Evolutionary conservation across 2,888 invertebrate species (phyloP), one percentile per base, ranked within the genome.

Genomic region (Entomobrya multifasciata): DNA sequence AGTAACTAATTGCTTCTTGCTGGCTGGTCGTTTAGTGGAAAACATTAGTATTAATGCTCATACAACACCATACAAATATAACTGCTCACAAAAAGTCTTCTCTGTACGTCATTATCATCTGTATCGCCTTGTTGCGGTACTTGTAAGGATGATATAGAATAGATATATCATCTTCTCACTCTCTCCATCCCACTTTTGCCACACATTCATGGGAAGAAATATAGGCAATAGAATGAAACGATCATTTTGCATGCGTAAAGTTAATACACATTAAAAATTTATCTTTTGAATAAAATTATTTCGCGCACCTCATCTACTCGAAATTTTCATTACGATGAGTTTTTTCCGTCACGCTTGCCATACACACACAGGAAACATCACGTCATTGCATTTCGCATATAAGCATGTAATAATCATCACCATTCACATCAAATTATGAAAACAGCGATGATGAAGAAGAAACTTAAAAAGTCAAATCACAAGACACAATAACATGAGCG

Each of bases 1-100:
- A 62, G 74, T 76, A 52, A 62, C 41, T 82, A 82, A 76, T 82
- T 82, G 62, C 67, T 41, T 67, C 22, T 67, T 44, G 67, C 74
- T 62, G n/a, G n/a, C n/a, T 27, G 41, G 67, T 62, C 74, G 44
- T 72, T 72, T 81, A 65, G 25, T 52, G 47, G 74, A 74, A 65
- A 17, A 60, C 82, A 62, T 74, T 55, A 55, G 55, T 52, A 41
- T 20, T 36, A 55, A 55, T 74, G 52, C 27, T 30, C 20, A 44
- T 22, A 67, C 44, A 62, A 41, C 65, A 55, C 36, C 17, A n/a
- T n/a, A n/a, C n/a, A n/a, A n/a, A n/a, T n/a, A 67, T 15, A 41
- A 15, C 44, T 44, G 11, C 67, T 5, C 67, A 67, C 5, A 25
- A 20, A 17, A 4, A 22, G 13, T 20, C n/a, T 4, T 67, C 67